Percentiles rank a stretch among this genome's conserved stretches.
Evolutionary conservation across 30 jellyfish, hydroid and myxozoan genomes (phyloP).

Genomic region (Aurelia sp.): DNA sequence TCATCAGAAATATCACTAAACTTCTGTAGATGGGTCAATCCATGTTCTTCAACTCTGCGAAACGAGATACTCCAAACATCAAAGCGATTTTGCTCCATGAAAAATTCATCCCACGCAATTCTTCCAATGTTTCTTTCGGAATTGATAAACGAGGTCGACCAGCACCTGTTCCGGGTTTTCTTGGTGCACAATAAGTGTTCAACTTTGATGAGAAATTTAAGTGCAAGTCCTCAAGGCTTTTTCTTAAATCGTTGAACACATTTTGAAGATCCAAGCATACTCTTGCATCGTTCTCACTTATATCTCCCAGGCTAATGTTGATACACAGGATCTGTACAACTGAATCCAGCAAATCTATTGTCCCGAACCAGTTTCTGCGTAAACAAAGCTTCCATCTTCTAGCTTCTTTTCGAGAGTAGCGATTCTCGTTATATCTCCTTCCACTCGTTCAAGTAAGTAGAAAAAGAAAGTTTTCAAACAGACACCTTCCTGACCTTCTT

Average conservation of each 20-base stretch:
- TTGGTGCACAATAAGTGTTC: too few species aligned
- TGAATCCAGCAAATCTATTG: too few species aligned
- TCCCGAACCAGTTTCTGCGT: too few species aligned
- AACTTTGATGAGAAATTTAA: too few species aligned
- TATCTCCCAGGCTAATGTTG: too few species aligned
- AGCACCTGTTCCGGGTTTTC: neutral
- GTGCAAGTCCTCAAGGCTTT: too few species aligned
- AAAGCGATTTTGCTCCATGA: constrained; percentile 40
- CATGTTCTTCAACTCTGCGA: constrained; percentile 23
- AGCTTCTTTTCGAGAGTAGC: neutral
- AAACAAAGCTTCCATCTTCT: neutral
- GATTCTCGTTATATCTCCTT: neutral
- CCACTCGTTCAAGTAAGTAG: neutral
- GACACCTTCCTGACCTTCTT: neutral
- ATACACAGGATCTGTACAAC: too few species aligned
- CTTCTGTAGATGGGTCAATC: too few species aligned
- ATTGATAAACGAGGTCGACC: constrained; percentile 50
- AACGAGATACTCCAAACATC: constrained; percentile 41
- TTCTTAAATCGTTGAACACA: too few species aligned
- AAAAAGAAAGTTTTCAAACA: neutral
- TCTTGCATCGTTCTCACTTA: too few species aligned
- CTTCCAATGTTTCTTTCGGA: constrained; percentile 35
- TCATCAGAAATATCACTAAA: too few species aligned
- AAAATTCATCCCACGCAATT: constrained; percentile 33
- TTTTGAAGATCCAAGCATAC: too few species aligned